Evolutionary conservation across 2,113 vertebrate genomes (phyloP).

Genomic region (Choloepus hoffmanni): DNA sequence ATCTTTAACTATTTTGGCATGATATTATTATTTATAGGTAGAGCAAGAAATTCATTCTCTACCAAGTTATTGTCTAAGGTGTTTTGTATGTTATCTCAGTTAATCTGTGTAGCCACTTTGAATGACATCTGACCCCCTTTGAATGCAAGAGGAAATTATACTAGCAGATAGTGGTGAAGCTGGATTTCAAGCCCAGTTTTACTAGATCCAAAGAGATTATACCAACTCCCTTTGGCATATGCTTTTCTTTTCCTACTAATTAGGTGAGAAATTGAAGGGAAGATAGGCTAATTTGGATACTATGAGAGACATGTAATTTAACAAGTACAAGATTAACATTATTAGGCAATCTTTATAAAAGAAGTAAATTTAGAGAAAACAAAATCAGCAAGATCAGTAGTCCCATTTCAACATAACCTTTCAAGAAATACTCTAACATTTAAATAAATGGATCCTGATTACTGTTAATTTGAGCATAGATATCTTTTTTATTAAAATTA

Average conservation of each 20-base stretch:
- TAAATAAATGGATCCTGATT: slow-evolving; percentile 26
- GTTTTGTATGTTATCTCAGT: not conserved
- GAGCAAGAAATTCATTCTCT: not conserved
- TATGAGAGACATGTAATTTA: not conserved
- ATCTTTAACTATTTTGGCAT: not conserved
- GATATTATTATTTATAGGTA: not conserved
- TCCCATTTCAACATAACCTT: not conserved
- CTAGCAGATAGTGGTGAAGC: not conserved
- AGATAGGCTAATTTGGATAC: not conserved
- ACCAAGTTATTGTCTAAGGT: not conserved
- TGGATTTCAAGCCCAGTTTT: not conserved
- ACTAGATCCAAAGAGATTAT: not conserved
- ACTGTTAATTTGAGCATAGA: not conserved
- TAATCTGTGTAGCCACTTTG: not conserved
- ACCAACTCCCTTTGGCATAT: not conserved
- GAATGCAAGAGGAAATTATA: not conserved
- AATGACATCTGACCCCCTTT: not conserved
- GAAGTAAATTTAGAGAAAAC: slow-evolving; percentile 18
- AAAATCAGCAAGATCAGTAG: slow-evolving; percentile 36
- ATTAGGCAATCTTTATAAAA: not conserved
- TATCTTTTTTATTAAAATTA: not conserved
- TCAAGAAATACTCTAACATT: slow-evolving; percentile 25
- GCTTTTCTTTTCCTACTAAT: not conserved
- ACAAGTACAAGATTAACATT: not conserved
- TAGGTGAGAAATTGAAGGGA: not conserved